A percentile compares a stretch with the other conserved stretches of the same genome.
These are phyloP conservation scores for Corvus cornix DNA, from an alignment of 2,113 vertebrate species.

Conservation along the genomic window DNA sequence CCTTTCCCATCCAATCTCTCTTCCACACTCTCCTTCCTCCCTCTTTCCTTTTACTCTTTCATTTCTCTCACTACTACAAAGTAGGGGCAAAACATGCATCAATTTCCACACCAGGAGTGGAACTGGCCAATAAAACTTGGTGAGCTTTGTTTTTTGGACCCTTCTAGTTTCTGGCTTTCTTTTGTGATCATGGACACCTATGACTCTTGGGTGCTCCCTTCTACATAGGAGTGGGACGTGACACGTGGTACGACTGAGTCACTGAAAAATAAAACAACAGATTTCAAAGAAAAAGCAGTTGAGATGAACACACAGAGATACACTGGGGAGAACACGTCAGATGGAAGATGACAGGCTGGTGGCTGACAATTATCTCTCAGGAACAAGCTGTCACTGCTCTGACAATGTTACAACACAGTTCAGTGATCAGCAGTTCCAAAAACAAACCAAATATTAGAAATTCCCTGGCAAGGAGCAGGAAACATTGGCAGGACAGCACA, in stretches of 20 bases:
- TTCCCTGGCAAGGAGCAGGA: neutral
- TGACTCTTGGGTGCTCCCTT: neutral
- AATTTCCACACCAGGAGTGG: fast-evolving
- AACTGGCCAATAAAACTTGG: neutral
- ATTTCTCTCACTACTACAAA: neutral
- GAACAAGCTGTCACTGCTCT: conserved; percentile 14
- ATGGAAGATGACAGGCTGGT: neutral
- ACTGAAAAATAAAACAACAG: neutral
- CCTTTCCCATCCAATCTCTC: neutral
- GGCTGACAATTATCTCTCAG: neutral
- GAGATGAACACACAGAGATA: neutral
- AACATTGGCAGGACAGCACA: fast-evolving
- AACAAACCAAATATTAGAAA: neutral
- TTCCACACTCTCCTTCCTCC: neutral
- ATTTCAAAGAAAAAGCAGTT: neutral
- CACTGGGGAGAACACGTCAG: neutral
- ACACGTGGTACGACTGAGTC: neutral
- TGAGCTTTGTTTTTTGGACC: neutral
- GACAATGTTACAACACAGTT: neutral
- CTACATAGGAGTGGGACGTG: neutral
- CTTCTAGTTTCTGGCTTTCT: neutral
- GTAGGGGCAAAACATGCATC: fast-evolving
- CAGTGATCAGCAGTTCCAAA: neutral
- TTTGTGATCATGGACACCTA: fast-evolving
- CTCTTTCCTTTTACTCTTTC: neutral